Evolutionary conservation across 2,797 vertebrate species (phyloP), one percentile per base, ranked within the genome.

Genomic region (Hephaestus fuliginosus): DNA sequence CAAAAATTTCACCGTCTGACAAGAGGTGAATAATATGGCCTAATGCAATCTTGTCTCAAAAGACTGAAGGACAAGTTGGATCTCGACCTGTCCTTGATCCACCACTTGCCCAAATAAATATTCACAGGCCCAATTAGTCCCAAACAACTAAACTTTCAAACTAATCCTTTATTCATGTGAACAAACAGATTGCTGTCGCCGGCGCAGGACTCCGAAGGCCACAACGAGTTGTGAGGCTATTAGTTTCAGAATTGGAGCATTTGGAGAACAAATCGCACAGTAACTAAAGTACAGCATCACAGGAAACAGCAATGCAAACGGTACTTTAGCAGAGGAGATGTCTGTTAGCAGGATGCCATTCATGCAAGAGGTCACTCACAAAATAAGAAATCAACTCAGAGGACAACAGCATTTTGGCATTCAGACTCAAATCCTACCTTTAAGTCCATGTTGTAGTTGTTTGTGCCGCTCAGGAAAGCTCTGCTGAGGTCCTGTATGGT

Each of bases 141-240:
- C 30, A 83, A 83, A 88, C 78, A 84, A 81, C 65, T 63, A 71
- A 88, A 86, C 85, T 66, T 86, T 81, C 67, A 83, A 39, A 56
- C 78, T 87, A 28, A 91, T 93, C 78, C 80, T 84, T 93, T 90
- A 91, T 88, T 91, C 62, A 87, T 92, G 74, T 78, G 71, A 86
- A 76, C 84, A 91, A 92, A 90, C 57, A 57, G 82, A 85, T 74
- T 77, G 62, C 60, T 77, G 86, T 85, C 7, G 30, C 57, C 44
- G 5, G 57, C 22, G 56, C 60, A 67, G 2, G 69, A 78, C 78
- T 41, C 43, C 55, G 51, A 78, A 53, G 70, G 48, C 70, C 52
- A 63, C 43, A 68, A 61, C 15, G 0, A 55, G 48, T 60, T 62
- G 58, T 13, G 7, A 43, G 63, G 58, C 13, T 80, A 56, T 64